Conservation (phyloP, 1,140 invertebrate species). For the Radopholus similis region DNA sequence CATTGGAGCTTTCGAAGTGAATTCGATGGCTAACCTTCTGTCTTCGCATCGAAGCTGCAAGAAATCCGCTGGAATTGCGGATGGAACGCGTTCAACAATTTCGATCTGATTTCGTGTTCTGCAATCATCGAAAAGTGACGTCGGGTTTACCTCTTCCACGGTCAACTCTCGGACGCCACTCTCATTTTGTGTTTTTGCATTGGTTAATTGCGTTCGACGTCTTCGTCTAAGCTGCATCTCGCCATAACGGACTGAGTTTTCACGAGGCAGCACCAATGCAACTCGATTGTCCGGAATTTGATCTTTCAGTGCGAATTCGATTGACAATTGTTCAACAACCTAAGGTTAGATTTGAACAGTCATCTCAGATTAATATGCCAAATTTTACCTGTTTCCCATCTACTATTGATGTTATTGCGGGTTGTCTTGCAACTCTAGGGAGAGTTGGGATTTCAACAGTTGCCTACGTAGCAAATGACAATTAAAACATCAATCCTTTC, state of each 20-base stretch:
- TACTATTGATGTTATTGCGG: slow-evolving; percentile 15
- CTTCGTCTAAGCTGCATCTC: slow-evolving; percentile 27
- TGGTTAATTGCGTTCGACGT: slow-evolving; percentile 5
- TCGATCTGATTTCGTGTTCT: slow-evolving; percentile 12
- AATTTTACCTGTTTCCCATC: slow-evolving; percentile 27
- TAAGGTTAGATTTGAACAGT: background rate
- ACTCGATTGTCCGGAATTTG: slow-evolving; percentile 19
- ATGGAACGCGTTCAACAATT: slow-evolving; percentile 23
- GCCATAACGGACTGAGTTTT: slow-evolving; percentile 23
- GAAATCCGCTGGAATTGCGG: slow-evolving; percentile 19
- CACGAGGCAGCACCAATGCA: slow-evolving; percentile 21
- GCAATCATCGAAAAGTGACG: background rate
- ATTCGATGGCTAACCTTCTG: background rate
- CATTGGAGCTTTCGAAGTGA: background rate
- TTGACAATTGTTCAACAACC: slow-evolving; percentile 22
- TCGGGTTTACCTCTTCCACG: background rate
- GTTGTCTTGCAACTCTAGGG: slow-evolving; percentile 10
- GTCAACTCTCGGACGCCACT: background rate
- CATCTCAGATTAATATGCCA: background rate
- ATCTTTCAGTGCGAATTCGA: slow-evolving; percentile 16
- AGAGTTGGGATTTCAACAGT: slow-evolving; percentile 26
- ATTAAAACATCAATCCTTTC: background rate
- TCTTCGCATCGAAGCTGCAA: background rate
- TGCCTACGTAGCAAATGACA: background rate
- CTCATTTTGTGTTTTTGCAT: background rate